A percentile compares a stretch with the other conserved stretches of the same genome.
phyloP scores from a whole-genome alignment of 1,140 invertebrate genomes.

The Drosophila arizonae region DNA sequence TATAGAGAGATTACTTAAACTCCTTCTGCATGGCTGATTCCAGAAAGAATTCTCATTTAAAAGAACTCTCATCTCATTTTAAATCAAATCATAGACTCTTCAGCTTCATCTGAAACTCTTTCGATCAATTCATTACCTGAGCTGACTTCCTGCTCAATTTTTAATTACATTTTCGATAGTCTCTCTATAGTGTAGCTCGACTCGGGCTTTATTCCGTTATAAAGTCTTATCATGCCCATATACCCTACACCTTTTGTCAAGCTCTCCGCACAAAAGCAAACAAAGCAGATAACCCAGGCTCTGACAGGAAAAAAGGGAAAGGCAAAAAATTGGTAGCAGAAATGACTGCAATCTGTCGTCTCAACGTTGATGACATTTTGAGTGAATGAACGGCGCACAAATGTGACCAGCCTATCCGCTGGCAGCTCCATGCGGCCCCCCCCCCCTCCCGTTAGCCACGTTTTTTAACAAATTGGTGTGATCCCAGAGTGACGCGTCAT shows the following conservation, averaged over 20 bases:
- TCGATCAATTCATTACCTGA: too few relatives aligned
- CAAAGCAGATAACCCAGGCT: conserved; percentile 62
- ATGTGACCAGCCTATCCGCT: conserved; percentile 62
- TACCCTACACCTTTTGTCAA: conserved; percentile 40
- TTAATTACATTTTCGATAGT: too few relatives aligned
- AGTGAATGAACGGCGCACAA: conserved; percentile 74
- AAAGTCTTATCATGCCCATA: conserved; percentile 7
- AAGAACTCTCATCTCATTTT: too few relatives aligned
- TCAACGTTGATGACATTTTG: conserved; percentile 80
- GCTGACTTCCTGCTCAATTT: too few relatives aligned
- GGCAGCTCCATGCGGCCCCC: conserved; percentile 1
- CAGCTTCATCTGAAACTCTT: too few relatives aligned
- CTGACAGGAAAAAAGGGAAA: neutral
- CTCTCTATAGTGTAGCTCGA: too few relatives aligned
- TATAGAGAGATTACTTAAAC: too few relatives aligned
- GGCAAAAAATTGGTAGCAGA: conserved; percentile 57
- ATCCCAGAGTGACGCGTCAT: conserved; percentile 78
- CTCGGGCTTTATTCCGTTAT: too few relatives aligned
- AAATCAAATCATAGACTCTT: too few relatives aligned
- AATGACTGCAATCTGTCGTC: conserved; percentile 80
- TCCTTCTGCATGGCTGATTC: too few relatives aligned
- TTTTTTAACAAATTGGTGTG: conserved; percentile 80
- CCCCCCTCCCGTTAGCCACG: conserved; percentile 23
- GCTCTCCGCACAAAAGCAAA: conserved; percentile 44
- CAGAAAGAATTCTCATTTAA: too few relatives aligned